Evolutionary conservation across 2,888 invertebrate genomes (phyloP), one percentile per base, ranked within the genome.

Genomic region (Hypena proboscidalis): DNA sequence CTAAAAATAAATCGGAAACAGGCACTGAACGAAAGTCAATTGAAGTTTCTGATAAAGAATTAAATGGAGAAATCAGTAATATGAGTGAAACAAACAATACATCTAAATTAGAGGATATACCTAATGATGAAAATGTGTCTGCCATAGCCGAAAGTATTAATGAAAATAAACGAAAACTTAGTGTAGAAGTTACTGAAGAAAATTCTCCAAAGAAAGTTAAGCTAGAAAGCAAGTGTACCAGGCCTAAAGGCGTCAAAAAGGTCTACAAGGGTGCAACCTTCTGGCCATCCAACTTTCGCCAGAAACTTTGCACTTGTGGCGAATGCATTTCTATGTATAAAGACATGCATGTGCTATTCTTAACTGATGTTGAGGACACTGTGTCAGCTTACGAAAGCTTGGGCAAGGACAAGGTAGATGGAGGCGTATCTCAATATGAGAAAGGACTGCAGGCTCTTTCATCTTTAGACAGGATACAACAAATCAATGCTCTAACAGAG

Each of bases 401-500:
- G 62, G 95, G 95, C 7, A 94, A 94, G 80, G 92, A 93, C 40
- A 92, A 92, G 35, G 85, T 82, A 4, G 91, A 92, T 56, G 85
- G 85, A 0, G 68, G 70, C 9, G 69, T 74, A 5, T 92, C 93
- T 4, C 94, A 93, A 50, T 95, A 96, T 70, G 96, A 96, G 66
- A 93, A 94, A 66, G 96, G 96, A 5, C 92, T 96, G 74, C 93
- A 95, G 62, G 96, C 96, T 0, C 86, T 98, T 6, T 94, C 96
- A 19, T 94, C 95, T 10, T 91, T 98, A 74, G 95, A 95, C 63
- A 93, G 95, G 38, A 94, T 96, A 5, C 94, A 96, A 60, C 95
- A 97, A 81, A 94, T 98, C 49, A 97, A 97, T 80, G 95, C 96
- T 5, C 93, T 98, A 54, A 92, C 93, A 70, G 97, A 95, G 46